A percentile compares a stretch with the other conserved stretches of the same genome.
phyloP scores from a whole-genome alignment of 2,113 vertebrate species.

The Scomber colias region DNA sequence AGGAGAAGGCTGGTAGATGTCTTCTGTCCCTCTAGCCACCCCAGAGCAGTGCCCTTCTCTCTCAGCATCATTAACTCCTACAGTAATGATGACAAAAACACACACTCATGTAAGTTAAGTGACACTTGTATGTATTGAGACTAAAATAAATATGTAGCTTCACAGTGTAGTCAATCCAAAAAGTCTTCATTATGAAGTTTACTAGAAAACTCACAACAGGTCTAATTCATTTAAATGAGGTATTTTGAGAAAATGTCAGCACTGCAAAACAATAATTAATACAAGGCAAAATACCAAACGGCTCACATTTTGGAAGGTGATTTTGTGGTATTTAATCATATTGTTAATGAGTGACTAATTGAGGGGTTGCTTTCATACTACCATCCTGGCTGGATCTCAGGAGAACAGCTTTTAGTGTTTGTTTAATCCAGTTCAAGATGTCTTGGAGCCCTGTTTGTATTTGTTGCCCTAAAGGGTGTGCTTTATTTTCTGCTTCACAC shows the following conservation, averaged over 20 bases:
- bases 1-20: constrained; percentile 73
- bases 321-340: constrained; percentile 40
- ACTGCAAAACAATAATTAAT: no score
- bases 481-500: constrained; percentile 72
- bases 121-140: constrained; percentile 25
- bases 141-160: constrained; percentile 55
- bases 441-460: constrained; percentile 61
- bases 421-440: constrained; percentile 69
- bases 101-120: constrained; percentile 57
- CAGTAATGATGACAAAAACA: constrained; percentile 74
- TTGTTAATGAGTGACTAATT: constrained; percentile 55
- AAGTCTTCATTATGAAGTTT: constrained; percentile 24
- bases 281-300: no score
- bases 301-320: no score
- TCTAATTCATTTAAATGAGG: not conserved
- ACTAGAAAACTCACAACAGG: not conserved
- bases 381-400: constrained; percentile 29
- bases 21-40: constrained; percentile 66
- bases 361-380: constrained; percentile 54
- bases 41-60: constrained; percentile 61
- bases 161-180: not conserved
- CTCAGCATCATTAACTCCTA: constrained; percentile 78
- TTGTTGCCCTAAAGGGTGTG: constrained; percentile 58
- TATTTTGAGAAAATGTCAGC: not conserved
- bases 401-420: constrained; percentile 57